phyloP scores from a whole-genome alignment of 2,888 invertebrate species.

The Lycocerus yunnanus region DNA sequence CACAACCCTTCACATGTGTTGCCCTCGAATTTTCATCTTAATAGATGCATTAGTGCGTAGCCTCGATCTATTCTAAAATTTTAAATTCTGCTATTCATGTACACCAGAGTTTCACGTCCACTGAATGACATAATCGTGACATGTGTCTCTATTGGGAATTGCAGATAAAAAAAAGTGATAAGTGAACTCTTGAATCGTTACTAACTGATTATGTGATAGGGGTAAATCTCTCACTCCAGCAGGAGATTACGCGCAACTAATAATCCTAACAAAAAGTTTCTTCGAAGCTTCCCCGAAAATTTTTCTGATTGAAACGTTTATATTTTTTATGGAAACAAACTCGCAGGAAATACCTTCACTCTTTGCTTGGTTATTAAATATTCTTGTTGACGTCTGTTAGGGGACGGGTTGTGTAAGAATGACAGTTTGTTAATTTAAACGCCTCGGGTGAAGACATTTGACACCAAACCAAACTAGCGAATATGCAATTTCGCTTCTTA shows the following conservation, averaged over 20 bases:
- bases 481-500: conserved; percentile 19
- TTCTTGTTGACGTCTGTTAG: conserved; percentile 39
- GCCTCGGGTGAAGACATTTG: conserved; percentile 40
- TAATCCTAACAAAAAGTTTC: background rate
- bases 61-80: conserved; percentile 38
- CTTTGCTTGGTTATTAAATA: conserved; percentile 43
- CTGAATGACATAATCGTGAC: conserved; percentile 32
- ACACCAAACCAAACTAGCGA: conserved; percentile 33
- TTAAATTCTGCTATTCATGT: conserved; percentile 33
- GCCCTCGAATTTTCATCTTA: conserved; percentile 28
- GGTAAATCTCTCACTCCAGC: background rate
- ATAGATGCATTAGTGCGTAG: conserved; percentile 37
- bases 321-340: conserved; percentile 29
- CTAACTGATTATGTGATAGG: conserved; percentile 16
- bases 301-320: background rate
- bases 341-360: conserved; percentile 32
- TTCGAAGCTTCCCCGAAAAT: background rate
- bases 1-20: conserved; percentile 35
- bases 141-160: conserved; percentile 33
- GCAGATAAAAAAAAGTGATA: conserved; percentile 26
- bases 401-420: conserved; percentile 42
- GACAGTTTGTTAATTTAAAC: conserved; percentile 48
- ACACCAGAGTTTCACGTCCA: conserved; percentile 27
- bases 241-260: background rate
- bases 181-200: conserved; percentile 16